A percentile compares a stretch with the other conserved stretches of the same genome.
phyloP scores from a whole-genome alignment of 1,140 invertebrate species.

The Cydia splendana region DNA sequence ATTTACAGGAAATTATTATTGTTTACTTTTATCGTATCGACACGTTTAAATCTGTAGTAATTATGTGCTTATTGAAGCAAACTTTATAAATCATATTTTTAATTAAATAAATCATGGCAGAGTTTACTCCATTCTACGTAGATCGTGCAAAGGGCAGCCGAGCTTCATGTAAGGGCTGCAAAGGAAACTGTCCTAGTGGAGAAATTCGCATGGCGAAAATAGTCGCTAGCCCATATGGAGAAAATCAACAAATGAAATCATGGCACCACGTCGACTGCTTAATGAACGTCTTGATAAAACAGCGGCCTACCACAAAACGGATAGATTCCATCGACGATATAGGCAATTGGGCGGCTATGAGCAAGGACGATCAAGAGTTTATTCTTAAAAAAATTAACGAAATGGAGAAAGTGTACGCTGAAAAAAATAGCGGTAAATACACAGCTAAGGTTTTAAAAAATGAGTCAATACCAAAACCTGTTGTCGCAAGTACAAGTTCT shows the following conservation, averaged over 20 bases:
- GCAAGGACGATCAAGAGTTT: constrained; percentile 84
- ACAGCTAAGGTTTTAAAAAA: constrained; percentile 70
- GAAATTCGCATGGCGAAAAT: constrained; percentile 87
- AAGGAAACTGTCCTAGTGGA: constrained; percentile 87
- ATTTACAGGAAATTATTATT: no score
- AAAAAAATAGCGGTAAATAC: constrained; percentile 78
- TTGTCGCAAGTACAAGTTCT: constrained; percentile 21
- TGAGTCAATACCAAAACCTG: constrained; percentile 43
- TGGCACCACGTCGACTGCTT: constrained; percentile 92
- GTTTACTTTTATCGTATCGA: background rate
- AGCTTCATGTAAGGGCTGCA: constrained; percentile 93
- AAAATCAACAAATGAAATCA: constrained; percentile 90
- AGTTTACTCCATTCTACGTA: constrained; percentile 81
- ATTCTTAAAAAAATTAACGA: constrained; percentile 83
- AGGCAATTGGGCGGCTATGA: constrained; percentile 86
- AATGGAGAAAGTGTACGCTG: constrained; percentile 78
- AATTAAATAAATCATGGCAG: constrained; percentile 50
- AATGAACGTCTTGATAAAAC: constrained; percentile 89
- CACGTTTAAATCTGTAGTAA: background rate
- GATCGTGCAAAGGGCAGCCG: constrained; percentile 90
- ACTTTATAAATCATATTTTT: background rate
- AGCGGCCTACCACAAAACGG: constrained; percentile 89
- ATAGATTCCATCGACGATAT: constrained; percentile 90
- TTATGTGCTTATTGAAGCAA: background rate
- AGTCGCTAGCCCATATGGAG: constrained; percentile 88